Base-by-base conservation (phyloP, 1,140 invertebrate species). In the Myzus persicae region DNA sequence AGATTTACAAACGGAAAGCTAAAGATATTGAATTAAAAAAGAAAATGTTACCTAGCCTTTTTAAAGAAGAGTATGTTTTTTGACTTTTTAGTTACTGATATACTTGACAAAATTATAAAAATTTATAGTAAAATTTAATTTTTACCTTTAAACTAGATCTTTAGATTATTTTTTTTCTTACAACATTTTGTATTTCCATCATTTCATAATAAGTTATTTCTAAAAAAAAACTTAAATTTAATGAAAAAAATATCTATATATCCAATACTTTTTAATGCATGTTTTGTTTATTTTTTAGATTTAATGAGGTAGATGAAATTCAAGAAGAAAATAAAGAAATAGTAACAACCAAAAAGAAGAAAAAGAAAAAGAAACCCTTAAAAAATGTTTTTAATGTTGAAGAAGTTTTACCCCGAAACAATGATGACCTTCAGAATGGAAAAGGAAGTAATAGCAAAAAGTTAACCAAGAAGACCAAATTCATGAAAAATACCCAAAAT, bases 11-110 rank as follows among this genome's bases (percentile, higher is more conserved):
- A 93, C 96, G 97, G 93, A 98, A 98, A 95, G 96, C 96, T 0
- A 95, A 96, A 85, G 97, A 98, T 95, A 95, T 96, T 59, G 95
- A 95, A 11, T 95, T 98, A 1, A 99, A 99, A 95, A 97, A 96
- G 94, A 98, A 98, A 95, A 96, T 98, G 94, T 96, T 99, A n/a
- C 96, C 96, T n/a, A 98, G 98, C 95, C 95, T 98, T 59, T 98
- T 97, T 94, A 96, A 95, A 94, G 48, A 94, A 88, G 92, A 90
- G 94, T 94, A 94, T 87, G 89, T 90, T 67, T 44, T 67, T 24
- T n/a, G 20, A 8, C 59, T 67, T 26, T 59, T 40, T 31, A 51
- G 18, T 84, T 87, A 87, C 44, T 22, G 3, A 20, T 26, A 26
- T 82, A 24, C 40, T 82, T 82, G 42, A 40, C 76, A 81, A 81